Conservation (phyloP, 2,797 vertebrate species). For the Chaetophractus vellerosus region DNA sequence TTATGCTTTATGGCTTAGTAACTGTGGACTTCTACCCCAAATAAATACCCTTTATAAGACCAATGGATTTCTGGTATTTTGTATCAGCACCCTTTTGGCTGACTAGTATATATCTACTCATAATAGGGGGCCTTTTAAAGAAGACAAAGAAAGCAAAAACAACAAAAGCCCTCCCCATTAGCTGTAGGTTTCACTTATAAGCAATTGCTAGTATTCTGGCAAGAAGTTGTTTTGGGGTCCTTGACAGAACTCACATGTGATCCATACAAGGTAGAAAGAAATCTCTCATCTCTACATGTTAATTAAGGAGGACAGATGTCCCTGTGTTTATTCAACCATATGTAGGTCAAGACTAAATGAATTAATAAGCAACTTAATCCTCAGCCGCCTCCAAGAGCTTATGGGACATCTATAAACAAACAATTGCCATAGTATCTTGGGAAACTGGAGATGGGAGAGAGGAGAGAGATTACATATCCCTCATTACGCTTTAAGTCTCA, state of each 20-base stretch:
- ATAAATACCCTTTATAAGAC: too few relatives aligned
- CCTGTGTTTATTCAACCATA: slow-evolving; percentile 83
- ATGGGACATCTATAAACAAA: slow-evolving; percentile 63
- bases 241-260: slow-evolving; percentile 4
- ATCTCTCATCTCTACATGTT: slow-evolving; percentile 78
- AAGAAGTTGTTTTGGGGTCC: slow-evolving; percentile 13
- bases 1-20: too few relatives aligned
- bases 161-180: slow-evolving; percentile 1
- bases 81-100: too few relatives aligned
- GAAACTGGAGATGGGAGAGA: neutral
- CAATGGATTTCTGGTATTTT: too few relatives aligned
- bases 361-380: slow-evolving; percentile 86
- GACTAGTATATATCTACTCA: too few relatives aligned
- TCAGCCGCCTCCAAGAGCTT: slow-evolving; percentile 74
- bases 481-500: neutral
- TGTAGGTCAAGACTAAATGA: slow-evolving; percentile 85
- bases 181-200: slow-evolving; percentile 31
- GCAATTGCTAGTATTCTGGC: slow-evolving; percentile 39
- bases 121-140: slow-evolving; percentile 29
- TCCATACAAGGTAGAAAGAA: slow-evolving; percentile 69
- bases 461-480: neutral
- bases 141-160: slow-evolving; percentile 38
- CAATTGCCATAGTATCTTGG: slow-evolving; percentile 52
- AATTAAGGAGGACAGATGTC: slow-evolving; percentile 85
- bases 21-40: too few relatives aligned